These are phyloP conservation scores for Melipona beecheii DNA, from an alignment of 2,888 invertebrate genomes.

Conservation along the genomic window DNA sequence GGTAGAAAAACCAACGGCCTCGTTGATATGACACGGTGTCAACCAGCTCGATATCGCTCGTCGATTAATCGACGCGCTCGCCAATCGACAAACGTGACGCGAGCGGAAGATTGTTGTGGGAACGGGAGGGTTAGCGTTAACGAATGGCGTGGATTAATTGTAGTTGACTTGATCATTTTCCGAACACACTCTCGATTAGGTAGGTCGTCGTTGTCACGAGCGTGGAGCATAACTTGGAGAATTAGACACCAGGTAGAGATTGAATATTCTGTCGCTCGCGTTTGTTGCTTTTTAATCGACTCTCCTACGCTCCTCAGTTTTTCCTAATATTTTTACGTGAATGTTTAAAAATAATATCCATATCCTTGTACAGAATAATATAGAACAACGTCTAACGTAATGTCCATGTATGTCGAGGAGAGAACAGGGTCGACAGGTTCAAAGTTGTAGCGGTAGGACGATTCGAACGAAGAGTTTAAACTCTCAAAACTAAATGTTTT, in stretches of 20 bases:
- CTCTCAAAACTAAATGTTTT: not conserved
- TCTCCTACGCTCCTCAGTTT: no score
- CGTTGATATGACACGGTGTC: not conserved
- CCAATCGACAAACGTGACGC: not conserved
- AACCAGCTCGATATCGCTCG: not conserved
- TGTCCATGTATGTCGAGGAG: no score
- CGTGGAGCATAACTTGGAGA: not conserved
- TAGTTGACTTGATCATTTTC: not conserved
- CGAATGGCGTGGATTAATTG: fast-evolving
- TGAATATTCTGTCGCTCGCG: no score
- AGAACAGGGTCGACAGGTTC: not conserved
- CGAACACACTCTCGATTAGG: not conserved
- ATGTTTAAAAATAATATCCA: no score
- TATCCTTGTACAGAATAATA: no score
- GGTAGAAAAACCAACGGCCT: not conserved
- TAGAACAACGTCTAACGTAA: no score
- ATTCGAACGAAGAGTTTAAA: not conserved
- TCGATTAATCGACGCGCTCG: not conserved
- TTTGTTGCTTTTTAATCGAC: no score
- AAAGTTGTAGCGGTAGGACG: not conserved
- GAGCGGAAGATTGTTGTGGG: fast-evolving
- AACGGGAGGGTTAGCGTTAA: not conserved
- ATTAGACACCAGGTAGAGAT: no score
- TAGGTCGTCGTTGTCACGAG: not conserved
- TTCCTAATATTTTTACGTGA: no score